Base-by-base conservation (phyloP, 2,888 invertebrate genomes). In the Tanytarsus gracilentus region DNA sequence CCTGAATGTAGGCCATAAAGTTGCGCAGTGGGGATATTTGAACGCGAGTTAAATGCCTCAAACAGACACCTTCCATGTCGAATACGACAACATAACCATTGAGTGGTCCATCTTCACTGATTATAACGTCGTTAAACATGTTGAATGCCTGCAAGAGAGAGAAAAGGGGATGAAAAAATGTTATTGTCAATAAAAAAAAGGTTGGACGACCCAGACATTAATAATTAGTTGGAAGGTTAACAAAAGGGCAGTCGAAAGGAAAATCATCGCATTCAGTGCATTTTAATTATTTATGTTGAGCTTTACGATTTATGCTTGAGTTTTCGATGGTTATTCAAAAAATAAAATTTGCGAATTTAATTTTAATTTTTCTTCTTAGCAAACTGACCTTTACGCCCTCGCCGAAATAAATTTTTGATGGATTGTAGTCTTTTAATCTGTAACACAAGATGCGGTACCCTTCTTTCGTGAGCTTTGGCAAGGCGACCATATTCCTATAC, bases 1-100 rank as follows among this genome's bases (percentile, higher is more conserved):
- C 82, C 77, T 84, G 84, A 65, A 83, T 83, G 67, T 83, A 83
- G 63, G 77, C 70, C 80, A 84, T 82, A 67, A 83, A 83, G 2
- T 81, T 79, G 64, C 81, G 72, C 25, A 83, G 68, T 2, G 81
- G 80, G 1, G 82, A 81, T 56, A 83, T 67, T 49, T 80, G 82
- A 9, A 83, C 81, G 65, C 82, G 73, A 0, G 83, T 80, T 58
- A 83, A 69, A 69, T 84, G 84, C 0, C 82, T 82, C n/a, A 84
- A 70, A 48, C 78, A 77, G 64, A 82, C 79, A 16, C 82, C 80
- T 69, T 81, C 82, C 82, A 83, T 83, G 66, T 83, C 84, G 65
- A 84, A 83, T 63, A 83, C 76, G 26, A 83, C 81, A 59, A 83
- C 76, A 67, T 83, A 83, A 16, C 77, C 80, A 40, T 77, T 77